Evolutionary conservation across 2,888 invertebrate species (phyloP), one percentile per base, ranked within the genome.

Genomic region (Drosophila kambysellisi): DNA sequence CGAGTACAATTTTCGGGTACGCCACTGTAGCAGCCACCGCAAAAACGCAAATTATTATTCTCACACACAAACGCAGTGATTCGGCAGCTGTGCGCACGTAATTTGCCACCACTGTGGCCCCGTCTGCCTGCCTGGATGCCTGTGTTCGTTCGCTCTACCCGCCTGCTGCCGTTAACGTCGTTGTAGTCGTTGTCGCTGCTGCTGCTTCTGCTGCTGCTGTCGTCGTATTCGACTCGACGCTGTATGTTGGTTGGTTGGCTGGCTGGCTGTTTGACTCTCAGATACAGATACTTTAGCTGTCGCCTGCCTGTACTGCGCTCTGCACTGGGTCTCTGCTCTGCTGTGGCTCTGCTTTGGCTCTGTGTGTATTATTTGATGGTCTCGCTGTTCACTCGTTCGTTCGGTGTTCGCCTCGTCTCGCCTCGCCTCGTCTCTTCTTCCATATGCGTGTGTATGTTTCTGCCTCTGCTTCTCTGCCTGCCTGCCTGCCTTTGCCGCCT

Each of bases 231-330:
- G 72, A 63, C 71, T 51, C 52, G 72, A 63, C 71, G 79, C 83
- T 83, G 81, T 78, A 77, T 72, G 78, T 80, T 80, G 83, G 80
- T 80, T 80, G 83, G 25, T 25, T 25, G 75, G 70, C 52, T 76
- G 70, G 62, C 83, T 80, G 82, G 63, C 30, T 65, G 59, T 67
- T 70, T 60, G 81, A 73, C 84, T 84, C 84, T 84, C 83, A 76
- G 62, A 82, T 86, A 90, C 89, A 90, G 83, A 90, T 90, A 90
- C 90, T 82, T 86, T 88, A 81, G 83, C 79, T 79, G 75, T 53
- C 53, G 74, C 66, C 72, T 82, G 82, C 86, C 80, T 83, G 86
- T 86, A 83, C 71, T 83, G 74, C 66, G 82, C 75, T 82, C 81
- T 56, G 56, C 56, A 56, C 56, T 56, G 56, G 35, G 66, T 52